These are phyloP conservation scores for Centropristis striata DNA, from an alignment of 2,113 vertebrate genomes.

Conservation along the genomic window DNA sequence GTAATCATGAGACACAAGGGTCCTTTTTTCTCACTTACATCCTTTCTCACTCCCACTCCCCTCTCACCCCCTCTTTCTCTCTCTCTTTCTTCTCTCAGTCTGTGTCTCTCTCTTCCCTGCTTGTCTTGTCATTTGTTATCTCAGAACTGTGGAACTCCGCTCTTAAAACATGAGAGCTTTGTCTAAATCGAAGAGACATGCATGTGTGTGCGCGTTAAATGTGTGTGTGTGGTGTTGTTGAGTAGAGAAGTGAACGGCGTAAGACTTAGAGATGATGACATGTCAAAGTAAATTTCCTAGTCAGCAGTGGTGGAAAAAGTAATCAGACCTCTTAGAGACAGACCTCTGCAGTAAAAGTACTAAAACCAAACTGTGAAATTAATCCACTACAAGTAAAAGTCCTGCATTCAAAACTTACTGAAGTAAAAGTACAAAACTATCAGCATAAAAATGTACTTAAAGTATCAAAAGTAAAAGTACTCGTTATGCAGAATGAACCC, in stretches of 20 bases:
- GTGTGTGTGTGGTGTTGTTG: conserved; percentile 21
- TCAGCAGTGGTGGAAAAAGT: no score
- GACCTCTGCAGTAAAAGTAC: no score
- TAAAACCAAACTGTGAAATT: no score
- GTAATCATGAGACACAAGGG: conserved; percentile 77
- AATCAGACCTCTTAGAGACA: no score
- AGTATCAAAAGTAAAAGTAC: no score
- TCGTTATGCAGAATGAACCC: no score
- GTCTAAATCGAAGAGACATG: neutral
- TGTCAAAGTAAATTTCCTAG: no score
- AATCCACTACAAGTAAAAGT: no score
- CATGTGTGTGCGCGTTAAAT: neutral
- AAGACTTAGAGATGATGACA: no score
- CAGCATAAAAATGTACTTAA: no score
- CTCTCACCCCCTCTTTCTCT: neutral
- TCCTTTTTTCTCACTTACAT: conserved; percentile 62
- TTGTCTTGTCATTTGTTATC: conserved; percentile 56
- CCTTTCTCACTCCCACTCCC: conserved; percentile 48
- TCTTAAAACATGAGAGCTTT: conserved; percentile 61
- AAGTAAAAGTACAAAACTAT: no score
- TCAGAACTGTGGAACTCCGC: conserved; percentile 55
- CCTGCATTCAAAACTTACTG: no score
- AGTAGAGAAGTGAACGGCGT: neutral
- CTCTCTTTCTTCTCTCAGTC: conserved; percentile 11
- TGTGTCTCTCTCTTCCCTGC: conserved; percentile 27